Evolutionary conservation across 2,113 vertebrate genomes (phyloP).

Genomic region (Xenopus tropicalis): DNA sequence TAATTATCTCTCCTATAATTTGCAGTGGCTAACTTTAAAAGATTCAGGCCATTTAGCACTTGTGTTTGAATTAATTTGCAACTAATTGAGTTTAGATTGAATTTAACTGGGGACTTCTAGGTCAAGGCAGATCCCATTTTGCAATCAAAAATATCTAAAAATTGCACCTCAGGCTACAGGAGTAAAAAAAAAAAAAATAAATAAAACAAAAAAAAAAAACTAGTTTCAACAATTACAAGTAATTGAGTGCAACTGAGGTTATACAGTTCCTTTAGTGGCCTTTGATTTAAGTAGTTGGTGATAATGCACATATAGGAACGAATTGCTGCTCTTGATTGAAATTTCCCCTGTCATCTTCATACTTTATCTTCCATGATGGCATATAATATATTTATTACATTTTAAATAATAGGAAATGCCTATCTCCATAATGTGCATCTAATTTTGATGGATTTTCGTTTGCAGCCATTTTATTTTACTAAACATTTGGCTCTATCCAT

Average conservation of each 20-base stretch:
- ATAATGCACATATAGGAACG: background rate
- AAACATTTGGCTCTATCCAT: no score
- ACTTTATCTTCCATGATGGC: background rate
- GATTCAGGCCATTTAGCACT: slow-evolving; percentile 35
- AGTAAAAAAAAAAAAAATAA: background rate
- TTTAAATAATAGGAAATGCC: background rate
- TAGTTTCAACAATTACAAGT: slow-evolving; percentile 25
- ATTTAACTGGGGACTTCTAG: slow-evolving; percentile 32
- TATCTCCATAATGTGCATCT: no score
- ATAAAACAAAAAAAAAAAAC: background rate
- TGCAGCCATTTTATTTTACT: no score
- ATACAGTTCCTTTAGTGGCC: slow-evolving; percentile 9
- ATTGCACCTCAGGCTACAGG: slow-evolving; percentile 11
- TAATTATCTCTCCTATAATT: slow-evolving; percentile 37
- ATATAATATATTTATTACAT: background rate
- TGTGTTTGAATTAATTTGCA: slow-evolving; percentile 39
- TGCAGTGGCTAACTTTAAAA: slow-evolving; percentile 28
- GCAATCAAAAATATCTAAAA: slow-evolving; percentile 34
- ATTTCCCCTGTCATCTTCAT: slow-evolving; percentile 7
- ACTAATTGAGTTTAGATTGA: slow-evolving; percentile 35
- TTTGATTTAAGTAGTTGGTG: slow-evolving; percentile 29
- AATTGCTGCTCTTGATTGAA: slow-evolving; percentile 7
- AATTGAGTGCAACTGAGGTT: slow-evolving; percentile 39
- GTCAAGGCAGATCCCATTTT: slow-evolving; percentile 31
- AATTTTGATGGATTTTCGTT: no score